These are phyloP conservation scores for Hylaeus anthracinus DNA, from an alignment of 1,140 invertebrate species.

Conservation along the genomic window DNA sequence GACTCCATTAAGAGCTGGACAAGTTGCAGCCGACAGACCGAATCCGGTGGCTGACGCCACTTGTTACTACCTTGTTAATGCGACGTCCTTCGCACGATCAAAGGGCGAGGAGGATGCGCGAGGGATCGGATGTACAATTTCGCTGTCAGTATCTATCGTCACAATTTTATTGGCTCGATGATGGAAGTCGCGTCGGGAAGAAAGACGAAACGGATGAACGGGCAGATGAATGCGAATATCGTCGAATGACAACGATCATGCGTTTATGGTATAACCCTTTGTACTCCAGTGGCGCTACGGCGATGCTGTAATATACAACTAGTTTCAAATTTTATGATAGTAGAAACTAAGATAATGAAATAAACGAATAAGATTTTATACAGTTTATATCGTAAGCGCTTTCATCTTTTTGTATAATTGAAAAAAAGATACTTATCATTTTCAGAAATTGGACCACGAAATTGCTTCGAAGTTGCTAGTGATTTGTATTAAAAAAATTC, in stretches of 20 bases:
- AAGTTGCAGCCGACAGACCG: constrained; percentile 22
- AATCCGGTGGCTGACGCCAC: constrained; percentile 37
- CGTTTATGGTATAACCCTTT: background rate
- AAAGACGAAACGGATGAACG: constrained; percentile 22
- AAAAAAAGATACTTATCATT: too few species aligned
- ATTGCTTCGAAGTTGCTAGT: too few species aligned
- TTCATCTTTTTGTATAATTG: too few species aligned
- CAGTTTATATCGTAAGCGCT: too few species aligned
- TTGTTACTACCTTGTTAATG: constrained; percentile 28
- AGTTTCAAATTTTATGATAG: too few species aligned
- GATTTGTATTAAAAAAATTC: too few species aligned
- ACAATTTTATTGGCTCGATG: constrained; percentile 42
- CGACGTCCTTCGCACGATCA: constrained; percentile 56
- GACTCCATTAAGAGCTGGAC: background rate
- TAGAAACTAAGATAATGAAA: too few species aligned
- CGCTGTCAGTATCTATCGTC: constrained; percentile 41
- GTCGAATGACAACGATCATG: constrained; percentile 7
- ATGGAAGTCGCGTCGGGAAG: constrained; percentile 34
- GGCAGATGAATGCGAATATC: background rate
- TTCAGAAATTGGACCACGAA: too few species aligned
- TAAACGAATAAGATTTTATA: too few species aligned
- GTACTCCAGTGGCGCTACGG: too few species aligned
- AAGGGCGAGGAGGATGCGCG: constrained; percentile 36
- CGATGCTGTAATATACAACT: too few species aligned
- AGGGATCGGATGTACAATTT: constrained; percentile 36